These are phyloP conservation scores for Mamestra brassicae DNA, from an alignment of 2,888 invertebrate genomes.

Conservation along the genomic window DNA sequence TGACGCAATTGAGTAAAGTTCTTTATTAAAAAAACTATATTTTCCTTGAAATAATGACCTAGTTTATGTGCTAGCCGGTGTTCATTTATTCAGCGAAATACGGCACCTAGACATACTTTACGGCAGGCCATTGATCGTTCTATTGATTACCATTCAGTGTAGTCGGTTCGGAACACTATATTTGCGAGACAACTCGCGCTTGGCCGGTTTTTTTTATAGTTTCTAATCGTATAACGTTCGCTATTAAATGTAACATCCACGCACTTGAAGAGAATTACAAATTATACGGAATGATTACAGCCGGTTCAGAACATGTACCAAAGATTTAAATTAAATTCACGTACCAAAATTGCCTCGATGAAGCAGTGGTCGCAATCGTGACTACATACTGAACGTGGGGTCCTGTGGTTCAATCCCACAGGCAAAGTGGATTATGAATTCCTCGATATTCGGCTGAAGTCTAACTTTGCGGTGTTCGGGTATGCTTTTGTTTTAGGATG, in stretches of 20 bases:
- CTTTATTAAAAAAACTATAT: no score
- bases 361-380: background rate
- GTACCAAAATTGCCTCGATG: background rate
- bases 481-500: no score
- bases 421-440: background rate
- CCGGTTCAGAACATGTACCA: background rate
- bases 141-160: no score
- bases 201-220: background rate
- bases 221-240: slow-evolving; percentile 29
- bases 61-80: background rate
- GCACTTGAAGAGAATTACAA: slow-evolving; percentile 16
- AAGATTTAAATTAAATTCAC: background rate
- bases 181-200: background rate
- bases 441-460: background rate
- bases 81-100: background rate
- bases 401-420: background rate
- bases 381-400: background rate
- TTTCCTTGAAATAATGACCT: background rate
- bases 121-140: background rate
- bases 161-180: background rate
- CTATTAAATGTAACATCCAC: background rate
- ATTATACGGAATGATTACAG: slow-evolving; percentile 5
- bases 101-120: background rate
- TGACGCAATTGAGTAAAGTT: no score
- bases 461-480: background rate